These are phyloP conservation scores for Dicranocentrus wangi DNA, from an alignment of 2,888 invertebrate genomes.

Conservation along the genomic window DNA sequence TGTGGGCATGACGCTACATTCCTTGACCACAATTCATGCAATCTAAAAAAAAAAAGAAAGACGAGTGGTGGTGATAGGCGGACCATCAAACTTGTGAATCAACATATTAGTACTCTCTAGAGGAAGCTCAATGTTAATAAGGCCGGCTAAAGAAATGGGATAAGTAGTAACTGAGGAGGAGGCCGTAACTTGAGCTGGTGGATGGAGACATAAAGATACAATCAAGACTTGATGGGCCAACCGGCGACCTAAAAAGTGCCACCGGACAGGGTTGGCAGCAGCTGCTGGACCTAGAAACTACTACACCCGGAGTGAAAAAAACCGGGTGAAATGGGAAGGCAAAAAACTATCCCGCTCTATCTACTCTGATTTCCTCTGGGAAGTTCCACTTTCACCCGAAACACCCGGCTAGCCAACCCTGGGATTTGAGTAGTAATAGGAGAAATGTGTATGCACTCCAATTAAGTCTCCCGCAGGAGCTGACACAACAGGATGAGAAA, in stretches of 20 bases:
- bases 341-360: too few relatives aligned
- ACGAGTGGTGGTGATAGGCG: conserved; percentile 17
- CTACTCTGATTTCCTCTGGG: too few relatives aligned
- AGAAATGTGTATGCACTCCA: too few relatives aligned
- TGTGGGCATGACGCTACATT: not conserved
- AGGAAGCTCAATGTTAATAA: conserved; percentile 59
- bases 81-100: conserved; percentile 49
- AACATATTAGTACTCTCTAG: conserved; percentile 52
- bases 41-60: too few relatives aligned
- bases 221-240: conserved; percentile 39
- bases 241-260: conserved; percentile 57
- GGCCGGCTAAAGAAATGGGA: conserved; percentile 37
- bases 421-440: too few relatives aligned
- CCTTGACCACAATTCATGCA: conserved; percentile 30
- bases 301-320: too few relatives aligned
- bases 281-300: too few relatives aligned
- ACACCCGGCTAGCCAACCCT: too few relatives aligned
- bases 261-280: conserved; percentile 36
- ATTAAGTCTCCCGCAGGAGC: too few relatives aligned
- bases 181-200: conserved; percentile 17
- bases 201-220: conserved; percentile 53
- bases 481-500: too few relatives aligned
- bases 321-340: conserved; percentile 2
- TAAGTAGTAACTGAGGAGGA: conserved; percentile 2
- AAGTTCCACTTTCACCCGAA: too few relatives aligned